Conservation (phyloP, 35 echinoderm and acorn worm species). For the Eucidaris tribuloides region DNA sequence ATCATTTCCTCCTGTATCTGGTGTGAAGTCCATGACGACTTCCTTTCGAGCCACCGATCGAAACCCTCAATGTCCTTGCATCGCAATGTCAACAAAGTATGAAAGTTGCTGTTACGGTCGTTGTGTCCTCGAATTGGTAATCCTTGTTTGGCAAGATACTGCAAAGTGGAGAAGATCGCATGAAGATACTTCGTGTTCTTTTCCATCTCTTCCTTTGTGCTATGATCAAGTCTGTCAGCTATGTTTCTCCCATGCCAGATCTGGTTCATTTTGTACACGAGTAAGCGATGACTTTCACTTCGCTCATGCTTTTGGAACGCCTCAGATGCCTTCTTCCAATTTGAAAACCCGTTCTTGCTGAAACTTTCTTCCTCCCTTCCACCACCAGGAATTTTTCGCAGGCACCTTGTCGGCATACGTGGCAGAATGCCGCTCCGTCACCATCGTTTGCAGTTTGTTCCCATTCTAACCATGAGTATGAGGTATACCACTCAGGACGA, state of each 20-base stretch:
- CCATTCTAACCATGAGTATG: neutral
- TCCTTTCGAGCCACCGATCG: slow-evolving; percentile 12
- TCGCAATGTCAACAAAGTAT: slow-evolving; percentile 15
- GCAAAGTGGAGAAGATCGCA: slow-evolving; percentile 23
- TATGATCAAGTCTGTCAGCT: neutral
- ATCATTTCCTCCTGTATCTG: slow-evolving; percentile 14
- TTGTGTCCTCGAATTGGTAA: slow-evolving; percentile 5
- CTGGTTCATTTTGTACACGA: neutral
- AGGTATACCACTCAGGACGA: neutral
- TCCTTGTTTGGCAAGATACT: slow-evolving; percentile 17
- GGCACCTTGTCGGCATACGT: neutral
- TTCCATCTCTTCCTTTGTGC: slow-evolving; percentile 5
- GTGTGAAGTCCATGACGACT: slow-evolving; percentile 20
- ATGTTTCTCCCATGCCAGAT: slow-evolving; percentile 21
- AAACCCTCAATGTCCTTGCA: slow-evolving; percentile 14
- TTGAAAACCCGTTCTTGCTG: neutral
- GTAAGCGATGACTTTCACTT: neutral
- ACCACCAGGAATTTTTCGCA: neutral
- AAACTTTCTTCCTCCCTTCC: neutral
- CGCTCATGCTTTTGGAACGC: neutral
- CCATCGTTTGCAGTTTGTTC: neutral
- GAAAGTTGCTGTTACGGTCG: slow-evolving; percentile 5
- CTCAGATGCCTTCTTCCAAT: neutral
- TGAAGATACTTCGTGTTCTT: slow-evolving; percentile 22
- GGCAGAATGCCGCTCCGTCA: neutral